These are phyloP conservation scores for Trematomus loennbergii DNA, from an alignment of 2,113 vertebrate species.

Conservation along the genomic window DNA sequence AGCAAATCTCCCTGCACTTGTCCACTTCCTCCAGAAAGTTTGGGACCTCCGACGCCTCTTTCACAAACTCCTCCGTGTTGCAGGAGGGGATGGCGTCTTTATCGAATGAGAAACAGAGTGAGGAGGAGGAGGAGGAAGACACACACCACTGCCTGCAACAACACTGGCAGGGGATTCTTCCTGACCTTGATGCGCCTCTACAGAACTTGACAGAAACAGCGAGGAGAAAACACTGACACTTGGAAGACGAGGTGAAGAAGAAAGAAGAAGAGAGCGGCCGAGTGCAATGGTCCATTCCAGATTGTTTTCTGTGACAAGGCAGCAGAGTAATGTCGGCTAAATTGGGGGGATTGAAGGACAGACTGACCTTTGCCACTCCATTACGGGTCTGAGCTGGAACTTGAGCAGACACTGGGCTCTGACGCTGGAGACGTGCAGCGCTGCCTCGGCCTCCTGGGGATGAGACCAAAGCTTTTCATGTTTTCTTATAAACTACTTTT, in stretches of 20 bases:
- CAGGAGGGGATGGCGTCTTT: constrained; percentile 89
- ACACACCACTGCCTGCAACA: constrained; percentile 42
- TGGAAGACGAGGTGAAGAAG: constrained; percentile 25
- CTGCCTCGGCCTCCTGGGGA: constrained; percentile 81
- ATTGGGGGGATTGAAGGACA: constrained; percentile 29
- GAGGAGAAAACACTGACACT: constrained; percentile 36
- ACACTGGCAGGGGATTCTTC: constrained; percentile 4
- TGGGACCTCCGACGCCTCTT: constrained; percentile 89
- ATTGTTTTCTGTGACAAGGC: constrained; percentile 47
- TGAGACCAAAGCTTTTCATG: background rate
- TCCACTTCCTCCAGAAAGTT: constrained; percentile 88
- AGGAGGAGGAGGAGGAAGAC: background rate
- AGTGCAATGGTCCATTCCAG: constrained; percentile 22
- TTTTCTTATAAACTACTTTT: constrained; percentile 7
- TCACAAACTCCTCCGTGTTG: constrained; percentile 84
- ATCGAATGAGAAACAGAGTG: constrained; percentile 33
- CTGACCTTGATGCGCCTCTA: constrained; percentile 35
- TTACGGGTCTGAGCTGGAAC: constrained; percentile 91
- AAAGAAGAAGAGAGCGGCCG: constrained; percentile 10
- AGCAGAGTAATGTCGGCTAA: constrained; percentile 29
- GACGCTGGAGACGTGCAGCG: constrained; percentile 76
- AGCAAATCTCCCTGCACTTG: constrained; percentile 80
- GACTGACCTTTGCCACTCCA: constrained; percentile 93
- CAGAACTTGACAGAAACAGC: constrained; percentile 22
- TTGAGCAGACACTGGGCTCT: constrained; percentile 92